phyloP scores from a whole-genome alignment of 2,797 vertebrate species.

The Poeciliopsis paucimaculata region DNA sequence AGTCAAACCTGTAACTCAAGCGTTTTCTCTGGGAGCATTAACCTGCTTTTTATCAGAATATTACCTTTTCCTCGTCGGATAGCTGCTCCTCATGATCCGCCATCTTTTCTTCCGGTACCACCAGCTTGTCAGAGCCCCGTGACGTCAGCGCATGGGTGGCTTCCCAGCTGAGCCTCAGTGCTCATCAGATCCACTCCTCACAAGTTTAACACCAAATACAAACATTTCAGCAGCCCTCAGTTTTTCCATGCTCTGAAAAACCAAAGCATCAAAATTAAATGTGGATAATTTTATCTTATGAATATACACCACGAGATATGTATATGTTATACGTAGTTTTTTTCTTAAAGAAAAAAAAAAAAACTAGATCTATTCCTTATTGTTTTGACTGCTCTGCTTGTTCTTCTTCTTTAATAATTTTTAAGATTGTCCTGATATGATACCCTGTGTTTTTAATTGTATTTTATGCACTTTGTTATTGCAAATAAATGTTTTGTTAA shows the following conservation, averaged over 20 bases:
- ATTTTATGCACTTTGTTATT: no score
- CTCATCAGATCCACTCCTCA: not conserved
- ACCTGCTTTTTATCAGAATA: constrained; percentile 12
- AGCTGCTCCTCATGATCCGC: constrained; percentile 85
- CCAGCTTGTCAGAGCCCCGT: constrained; percentile 76
- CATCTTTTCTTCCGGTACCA: constrained; percentile 86
- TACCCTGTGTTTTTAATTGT: no score
- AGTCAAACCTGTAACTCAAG: accelerated
- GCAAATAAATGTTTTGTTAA: no score
- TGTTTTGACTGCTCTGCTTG: no score
- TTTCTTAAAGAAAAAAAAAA: no score
- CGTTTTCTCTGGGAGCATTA: not conserved
- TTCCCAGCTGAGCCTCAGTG: constrained; percentile 21
- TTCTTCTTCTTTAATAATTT: no score
- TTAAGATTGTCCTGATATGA: no score
- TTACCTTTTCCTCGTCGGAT: constrained; percentile 83
- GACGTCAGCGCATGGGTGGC: constrained; percentile 77
- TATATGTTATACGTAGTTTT: no score
- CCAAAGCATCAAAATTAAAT: not conserved
- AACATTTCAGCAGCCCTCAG: not conserved
- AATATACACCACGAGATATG: not conserved
- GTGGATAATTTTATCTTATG: not conserved
- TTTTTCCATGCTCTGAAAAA: not conserved
- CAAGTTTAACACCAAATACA: not conserved
- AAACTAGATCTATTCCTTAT: no score